Conservation (phyloP, 2,113 vertebrate species). For the Misgurnus anguillicaudatus region DNA sequence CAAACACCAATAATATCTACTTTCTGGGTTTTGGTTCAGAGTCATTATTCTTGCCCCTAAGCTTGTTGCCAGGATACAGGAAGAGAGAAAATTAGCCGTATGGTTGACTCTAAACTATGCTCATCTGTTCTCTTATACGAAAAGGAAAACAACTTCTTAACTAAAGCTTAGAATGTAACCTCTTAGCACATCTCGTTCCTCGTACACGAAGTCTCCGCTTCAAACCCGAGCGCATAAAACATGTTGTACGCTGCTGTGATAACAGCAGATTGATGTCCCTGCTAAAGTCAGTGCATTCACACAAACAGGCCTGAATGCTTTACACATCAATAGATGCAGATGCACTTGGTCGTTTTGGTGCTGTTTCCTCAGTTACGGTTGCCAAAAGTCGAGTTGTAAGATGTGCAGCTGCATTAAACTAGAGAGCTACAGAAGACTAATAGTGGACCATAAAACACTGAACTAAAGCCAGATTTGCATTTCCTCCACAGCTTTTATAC, state of each 20-base stretch:
- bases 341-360: conserved; percentile 25
- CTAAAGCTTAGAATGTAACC: neutral
- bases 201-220: neutral
- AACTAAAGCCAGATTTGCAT: conserved; percentile 8
- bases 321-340: conserved; percentile 29
- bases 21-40: conserved; percentile 35
- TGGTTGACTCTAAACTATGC: conserved; percentile 63
- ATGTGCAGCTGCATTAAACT: conserved; percentile 27
- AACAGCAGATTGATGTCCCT: conserved; percentile 6
- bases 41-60: conserved; percentile 57
- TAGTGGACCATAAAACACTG: conserved; percentile 26
- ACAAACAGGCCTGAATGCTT: conserved; percentile 10
- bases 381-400: conserved; percentile 1
- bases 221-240: neutral
- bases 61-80: conserved; percentile 74
- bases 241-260: neutral
- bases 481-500: neutral
- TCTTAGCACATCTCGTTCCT: neutral
- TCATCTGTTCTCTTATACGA: neutral
- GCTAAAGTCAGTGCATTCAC: conserved; percentile 15
- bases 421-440: conserved; percentile 10
- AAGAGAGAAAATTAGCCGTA: conserved; percentile 63
- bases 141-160: neutral
- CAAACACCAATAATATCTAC: conserved; percentile 10
- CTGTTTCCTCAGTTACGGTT: conserved; percentile 13